Percentiles rank a stretch among this genome's conserved stretches.
Evolutionary conservation across 2,113 vertebrate genomes (phyloP).

Genomic region (Uria aalge): DNA sequence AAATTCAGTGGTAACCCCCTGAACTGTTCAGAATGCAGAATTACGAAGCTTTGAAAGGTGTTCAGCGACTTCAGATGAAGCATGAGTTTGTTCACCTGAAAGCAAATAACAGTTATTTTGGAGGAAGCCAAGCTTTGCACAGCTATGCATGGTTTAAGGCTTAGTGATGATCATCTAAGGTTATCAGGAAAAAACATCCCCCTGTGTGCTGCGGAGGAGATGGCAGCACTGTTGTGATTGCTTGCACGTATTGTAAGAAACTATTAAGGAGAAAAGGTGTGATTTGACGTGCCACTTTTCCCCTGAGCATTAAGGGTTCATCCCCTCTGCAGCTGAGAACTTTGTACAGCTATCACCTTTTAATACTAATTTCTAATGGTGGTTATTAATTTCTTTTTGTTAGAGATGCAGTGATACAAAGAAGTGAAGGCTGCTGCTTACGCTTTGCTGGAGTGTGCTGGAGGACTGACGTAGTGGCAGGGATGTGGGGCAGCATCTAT

Average conservation of each 20-base stretch:
- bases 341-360: neutral
- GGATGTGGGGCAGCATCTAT: neutral
- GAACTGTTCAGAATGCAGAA: neutral
- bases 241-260: neutral
- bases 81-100: neutral
- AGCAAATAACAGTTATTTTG: neutral
- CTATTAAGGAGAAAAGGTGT: neutral
- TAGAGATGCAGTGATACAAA: neutral
- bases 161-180: neutral
- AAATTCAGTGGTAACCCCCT: neutral
- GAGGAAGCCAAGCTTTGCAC: neutral
- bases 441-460: neutral
- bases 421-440: neutral
- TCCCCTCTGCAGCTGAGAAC: neutral
- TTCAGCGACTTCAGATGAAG: neutral
- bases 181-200: neutral
- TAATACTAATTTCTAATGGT: neutral
- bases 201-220: neutral
- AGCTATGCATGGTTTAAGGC: neutral
- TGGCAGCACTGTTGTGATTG: neutral
- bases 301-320: neutral
- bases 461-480: neutral
- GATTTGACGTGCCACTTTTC: neutral
- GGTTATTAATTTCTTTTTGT: neutral
- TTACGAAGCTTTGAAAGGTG: rapidly evolving